These are phyloP conservation scores for Zaprionus gabonicus DNA, from an alignment of 1,140 invertebrate species.

Conservation along the genomic window DNA sequence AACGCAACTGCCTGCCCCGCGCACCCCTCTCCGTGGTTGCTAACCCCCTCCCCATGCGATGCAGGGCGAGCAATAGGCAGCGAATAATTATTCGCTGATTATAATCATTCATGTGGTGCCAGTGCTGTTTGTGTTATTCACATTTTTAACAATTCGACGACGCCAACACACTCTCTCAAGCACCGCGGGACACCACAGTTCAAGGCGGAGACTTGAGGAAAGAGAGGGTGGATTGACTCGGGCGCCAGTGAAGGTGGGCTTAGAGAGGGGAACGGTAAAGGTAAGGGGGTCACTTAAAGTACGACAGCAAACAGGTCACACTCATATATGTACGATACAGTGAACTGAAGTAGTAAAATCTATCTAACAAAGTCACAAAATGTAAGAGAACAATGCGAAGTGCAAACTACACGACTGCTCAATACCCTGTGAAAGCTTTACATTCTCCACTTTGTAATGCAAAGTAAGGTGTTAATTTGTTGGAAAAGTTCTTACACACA, in stretches of 20 bases:
- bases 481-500: no score
- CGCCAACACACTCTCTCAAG: not conserved
- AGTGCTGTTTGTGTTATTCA: not conserved
- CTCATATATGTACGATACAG: not conserved
- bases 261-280: not conserved
- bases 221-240: not conserved
- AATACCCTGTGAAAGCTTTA: not conserved
- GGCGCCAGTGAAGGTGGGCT: not conserved
- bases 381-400: not conserved
- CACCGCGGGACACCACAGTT: not conserved
- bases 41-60: not conserved
- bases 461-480: no score
- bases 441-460: no score
- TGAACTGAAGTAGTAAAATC: not conserved
- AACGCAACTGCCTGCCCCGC: not conserved
- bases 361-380: not conserved
- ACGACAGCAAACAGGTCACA: not conserved
- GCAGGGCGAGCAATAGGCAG: conserved; percentile 20
- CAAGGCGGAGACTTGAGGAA: not conserved
- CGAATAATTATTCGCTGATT: conserved; percentile 37
- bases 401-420: not conserved
- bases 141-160: conserved; percentile 3
- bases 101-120: conserved; percentile 33
- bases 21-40: not conserved
- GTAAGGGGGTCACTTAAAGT: not conserved